Conservation (phyloP, 2,888 invertebrate species). For the Drosophila acutilabella region DNA sequence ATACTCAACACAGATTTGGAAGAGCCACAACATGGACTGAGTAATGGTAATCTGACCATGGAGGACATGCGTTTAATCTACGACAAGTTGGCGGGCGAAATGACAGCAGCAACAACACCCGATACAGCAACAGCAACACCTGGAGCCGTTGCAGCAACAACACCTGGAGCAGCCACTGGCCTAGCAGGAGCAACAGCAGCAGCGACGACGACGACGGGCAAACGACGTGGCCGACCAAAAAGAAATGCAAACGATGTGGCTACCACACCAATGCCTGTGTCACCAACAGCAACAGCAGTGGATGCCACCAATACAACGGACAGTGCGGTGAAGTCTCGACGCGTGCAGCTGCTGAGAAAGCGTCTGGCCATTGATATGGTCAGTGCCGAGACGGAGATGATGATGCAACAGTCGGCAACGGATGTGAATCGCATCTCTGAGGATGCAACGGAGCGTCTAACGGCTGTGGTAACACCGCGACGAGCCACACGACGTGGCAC, state of each 20-base stretch:
- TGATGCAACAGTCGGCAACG: not conserved
- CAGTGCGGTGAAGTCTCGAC: conserved; percentile 76
- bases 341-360: conserved; percentile 82
- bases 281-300: conserved; percentile 3
- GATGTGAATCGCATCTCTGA: conserved; percentile 31
- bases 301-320: conserved; percentile 26
- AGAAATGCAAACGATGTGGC: conserved; percentile 71
- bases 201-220: conserved; percentile 40
- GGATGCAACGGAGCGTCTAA: conserved; percentile 6
- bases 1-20: conserved; percentile 77
- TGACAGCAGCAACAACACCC: conserved; percentile 1
- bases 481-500: conserved; percentile 82
- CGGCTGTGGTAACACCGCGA: conserved; percentile 46
- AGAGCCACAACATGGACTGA: conserved; percentile 53
- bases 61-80: conserved; percentile 15
- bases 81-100: conserved; percentile 2
- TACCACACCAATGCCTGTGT: not conserved
- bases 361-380: conserved; percentile 84
- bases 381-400: conserved; percentile 64
- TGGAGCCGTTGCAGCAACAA: not conserved
- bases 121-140: not conserved
- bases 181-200: not conserved
- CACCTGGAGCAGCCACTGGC: conserved; percentile 2
- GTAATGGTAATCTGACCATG: conserved; percentile 46
- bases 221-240: conserved; percentile 86